These are phyloP conservation scores for Ispidina lecontei DNA, from an alignment of 2,797 vertebrate genomes.

Conservation along the genomic window DNA sequence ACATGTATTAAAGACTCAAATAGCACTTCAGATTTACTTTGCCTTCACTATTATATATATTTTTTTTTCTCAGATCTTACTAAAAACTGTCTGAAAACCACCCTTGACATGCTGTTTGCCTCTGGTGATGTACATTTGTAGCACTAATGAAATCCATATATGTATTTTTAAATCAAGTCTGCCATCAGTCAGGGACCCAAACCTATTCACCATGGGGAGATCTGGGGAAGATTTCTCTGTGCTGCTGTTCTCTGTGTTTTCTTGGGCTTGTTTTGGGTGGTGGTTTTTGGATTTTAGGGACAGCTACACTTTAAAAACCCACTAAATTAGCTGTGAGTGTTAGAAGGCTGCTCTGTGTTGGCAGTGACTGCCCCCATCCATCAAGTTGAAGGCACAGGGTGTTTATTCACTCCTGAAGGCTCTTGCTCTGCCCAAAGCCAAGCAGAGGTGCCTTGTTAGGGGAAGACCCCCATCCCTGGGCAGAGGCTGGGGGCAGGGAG, in stretches of 20 bases:
- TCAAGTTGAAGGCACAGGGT: background rate
- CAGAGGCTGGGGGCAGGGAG: background rate
- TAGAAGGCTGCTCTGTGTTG: background rate
- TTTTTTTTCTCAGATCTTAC: background rate
- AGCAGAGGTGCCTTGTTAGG: background rate
- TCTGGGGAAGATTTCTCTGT: background rate
- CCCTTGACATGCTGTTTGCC: background rate
- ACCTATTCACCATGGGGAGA: background rate
- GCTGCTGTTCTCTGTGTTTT: accelerated
- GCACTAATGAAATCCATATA: background rate
- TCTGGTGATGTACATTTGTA: background rate
- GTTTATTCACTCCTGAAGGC: background rate
- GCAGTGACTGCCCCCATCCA: background rate
- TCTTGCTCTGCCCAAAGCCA: background rate
- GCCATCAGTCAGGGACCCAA: background rate
- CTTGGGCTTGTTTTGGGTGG: background rate
- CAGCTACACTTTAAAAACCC: background rate
- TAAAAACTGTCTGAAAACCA: background rate
- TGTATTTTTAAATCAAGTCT: background rate
- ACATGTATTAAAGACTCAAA: background rate
- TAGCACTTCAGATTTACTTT: background rate
- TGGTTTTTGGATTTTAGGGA: background rate
- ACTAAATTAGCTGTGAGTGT: background rate
- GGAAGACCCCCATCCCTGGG: background rate
- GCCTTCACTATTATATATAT: background rate